A percentile compares a stretch with the other conserved stretches of the same genome.
These are phyloP conservation scores for Blastobasis adustella DNA, from an alignment of 2,888 invertebrate species.

Conservation along the genomic window DNA sequence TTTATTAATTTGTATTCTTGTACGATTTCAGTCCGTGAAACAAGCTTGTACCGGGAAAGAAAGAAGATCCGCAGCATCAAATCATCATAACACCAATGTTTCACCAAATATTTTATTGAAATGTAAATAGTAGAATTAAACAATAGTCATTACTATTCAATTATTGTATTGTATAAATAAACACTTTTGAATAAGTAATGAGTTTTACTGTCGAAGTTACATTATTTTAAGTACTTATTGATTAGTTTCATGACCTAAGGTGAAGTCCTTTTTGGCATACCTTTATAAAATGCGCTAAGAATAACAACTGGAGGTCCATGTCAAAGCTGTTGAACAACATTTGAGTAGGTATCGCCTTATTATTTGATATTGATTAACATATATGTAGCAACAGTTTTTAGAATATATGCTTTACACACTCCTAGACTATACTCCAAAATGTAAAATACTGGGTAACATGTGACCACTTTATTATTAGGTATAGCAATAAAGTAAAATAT, in stretches of 20 bases:
- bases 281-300: too few relatives aligned
- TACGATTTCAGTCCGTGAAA: constrained; percentile 78
- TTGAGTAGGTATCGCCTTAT: not conserved
- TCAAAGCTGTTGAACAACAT: too few relatives aligned
- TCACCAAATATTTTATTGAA: constrained; percentile 8
- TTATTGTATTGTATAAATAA: constrained; percentile 34
- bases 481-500: too few relatives aligned
- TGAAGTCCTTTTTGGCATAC: too few relatives aligned
- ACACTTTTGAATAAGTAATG: too few relatives aligned
- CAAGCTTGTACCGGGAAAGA: constrained; percentile 75
- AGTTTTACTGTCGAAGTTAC: too few relatives aligned
- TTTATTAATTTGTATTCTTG: constrained; percentile 1
- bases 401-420: constrained; percentile 67
- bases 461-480: too few relatives aligned
- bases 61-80: constrained; percentile 84
- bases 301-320: too few relatives aligned
- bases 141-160: constrained; percentile 33
- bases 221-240: too few relatives aligned
- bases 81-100: constrained; percentile 25
- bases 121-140: constrained; percentile 12
- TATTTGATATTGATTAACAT: not conserved
- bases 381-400: constrained; percentile 50
- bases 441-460: too few relatives aligned
- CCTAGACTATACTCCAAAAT: not conserved
- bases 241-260: too few relatives aligned